phyloP scores from a whole-genome alignment of 2,797 vertebrate species.

The Enteromius trimaculatus region DNA sequence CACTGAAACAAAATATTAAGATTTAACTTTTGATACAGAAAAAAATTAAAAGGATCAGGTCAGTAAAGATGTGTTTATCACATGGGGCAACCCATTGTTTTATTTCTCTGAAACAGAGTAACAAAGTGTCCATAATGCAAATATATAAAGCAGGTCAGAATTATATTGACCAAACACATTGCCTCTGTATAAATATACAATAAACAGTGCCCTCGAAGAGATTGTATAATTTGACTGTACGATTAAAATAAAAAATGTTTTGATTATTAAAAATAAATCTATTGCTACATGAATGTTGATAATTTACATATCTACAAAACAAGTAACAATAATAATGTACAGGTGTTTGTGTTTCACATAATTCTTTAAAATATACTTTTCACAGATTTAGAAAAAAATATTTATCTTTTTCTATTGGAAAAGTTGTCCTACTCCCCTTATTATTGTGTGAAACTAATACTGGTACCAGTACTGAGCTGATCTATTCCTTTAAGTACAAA shows the following conservation, averaged over 20 bases:
- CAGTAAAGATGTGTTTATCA: background rate
- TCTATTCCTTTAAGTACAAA: background rate
- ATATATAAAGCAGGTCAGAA: background rate
- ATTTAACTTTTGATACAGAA: background rate
- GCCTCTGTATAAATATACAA: background rate
- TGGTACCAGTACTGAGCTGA: too few species aligned
- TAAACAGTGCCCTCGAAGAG: background rate
- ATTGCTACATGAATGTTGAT: too few species aligned
- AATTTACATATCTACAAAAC: background rate
- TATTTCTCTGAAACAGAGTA: background rate
- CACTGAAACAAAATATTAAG: background rate
- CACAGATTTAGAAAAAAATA: background rate
- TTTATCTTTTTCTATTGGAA: too few species aligned
- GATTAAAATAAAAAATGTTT: background rate
- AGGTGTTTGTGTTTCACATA: background rate
- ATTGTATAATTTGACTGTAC: background rate
- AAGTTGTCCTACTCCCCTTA: constrained; percentile 29
- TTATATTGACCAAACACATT: background rate
- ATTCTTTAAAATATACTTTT: background rate
- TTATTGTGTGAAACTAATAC: constrained; percentile 44
- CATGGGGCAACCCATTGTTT: background rate
- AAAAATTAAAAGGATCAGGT: background rate
- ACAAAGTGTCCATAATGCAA: background rate
- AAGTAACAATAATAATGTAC: background rate
- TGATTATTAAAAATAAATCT: background rate